Evolutionary conservation across 2,888 invertebrate genomes (phyloP), one percentile per base, ranked within the genome.

Genomic region (Heliconius sara): DNA sequence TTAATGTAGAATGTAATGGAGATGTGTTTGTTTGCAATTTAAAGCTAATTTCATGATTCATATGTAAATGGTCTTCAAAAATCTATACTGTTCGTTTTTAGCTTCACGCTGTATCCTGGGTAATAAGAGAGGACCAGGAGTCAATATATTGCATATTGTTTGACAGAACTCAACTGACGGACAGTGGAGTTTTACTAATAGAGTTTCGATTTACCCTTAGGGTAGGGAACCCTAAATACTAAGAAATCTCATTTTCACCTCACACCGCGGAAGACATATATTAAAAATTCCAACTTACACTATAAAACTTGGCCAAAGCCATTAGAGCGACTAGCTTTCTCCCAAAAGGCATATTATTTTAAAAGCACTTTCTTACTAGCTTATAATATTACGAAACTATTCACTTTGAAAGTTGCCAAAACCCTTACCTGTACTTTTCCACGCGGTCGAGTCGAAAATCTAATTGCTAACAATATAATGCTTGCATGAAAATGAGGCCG

Each of bases 391-490:
- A 84, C 81, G 79, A 39, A 78, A 67, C 70, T 60, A 57, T 73
- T 68, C 79, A 65, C 80, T 72, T 79, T 65, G 57, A 79, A 79
- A 83, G 86, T 85, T 86, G 86, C 79, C 80, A 84, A 83, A 85
- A 88, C 86, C 85, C 85, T 84, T 47, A n/a, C 72, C 30, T 79
- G 80, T 85, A 85, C 90, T 92, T 90, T 93, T 92, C 91, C 89
- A 86, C 86, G 83, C 88, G 80, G 88, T 85, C 85, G 85, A 89
- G 91, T 86, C 86, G 88, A 91, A 91, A 92, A 92, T 91, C 87
- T 91, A 91, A 93, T 91, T 91, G 16, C 22, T 65, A 30, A 27
- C 25, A 73, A 73, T 67, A 65, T 66, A 72, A 65, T 34, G 60
- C 39, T 5, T 60, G 25, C 27, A 71, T 30, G 30, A 71, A 70